Percentiles rank a stretch among this genome's conserved stretches.
These are phyloP conservation scores for Laticauda laticaudata DNA, from an alignment of 2,113 vertebrate genomes.

Conservation along the genomic window DNA sequence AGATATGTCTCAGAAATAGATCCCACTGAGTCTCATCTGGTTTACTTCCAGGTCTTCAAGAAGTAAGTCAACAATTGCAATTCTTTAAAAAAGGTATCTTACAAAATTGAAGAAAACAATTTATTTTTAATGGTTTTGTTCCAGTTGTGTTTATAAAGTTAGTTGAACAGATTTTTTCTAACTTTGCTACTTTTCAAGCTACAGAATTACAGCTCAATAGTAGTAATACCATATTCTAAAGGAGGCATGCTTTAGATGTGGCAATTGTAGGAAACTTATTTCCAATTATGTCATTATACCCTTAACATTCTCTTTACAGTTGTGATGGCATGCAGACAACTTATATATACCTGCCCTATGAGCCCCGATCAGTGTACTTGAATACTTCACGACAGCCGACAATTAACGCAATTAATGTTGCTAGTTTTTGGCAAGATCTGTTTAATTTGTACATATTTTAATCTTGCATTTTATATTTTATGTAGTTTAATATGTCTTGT, in stretches of 20 bases:
- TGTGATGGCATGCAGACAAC: not conserved
- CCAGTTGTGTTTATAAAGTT: constrained; percentile 60
- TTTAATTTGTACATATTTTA: not conserved
- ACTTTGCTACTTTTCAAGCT: constrained; percentile 62
- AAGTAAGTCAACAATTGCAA: not conserved
- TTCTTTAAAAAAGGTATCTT: constrained; percentile 58
- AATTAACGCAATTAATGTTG: not conserved
- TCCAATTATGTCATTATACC: constrained; percentile 57
- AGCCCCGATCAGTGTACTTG: not conserved
- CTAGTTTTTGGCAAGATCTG: not conserved
- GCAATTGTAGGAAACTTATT: not conserved
- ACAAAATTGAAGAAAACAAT: constrained; percentile 63
- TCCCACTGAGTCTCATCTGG: not conserved
- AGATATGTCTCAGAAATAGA: too few species aligned
- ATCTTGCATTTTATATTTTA: not conserved
- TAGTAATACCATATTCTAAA: not conserved
- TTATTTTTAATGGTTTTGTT: constrained; percentile 65
- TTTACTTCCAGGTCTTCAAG: not conserved
- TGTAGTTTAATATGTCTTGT: not conserved
- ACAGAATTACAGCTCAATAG: constrained; percentile 48
- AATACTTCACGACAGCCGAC: not conserved
- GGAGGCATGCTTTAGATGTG: not conserved
- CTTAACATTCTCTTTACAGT: constrained; percentile 54
- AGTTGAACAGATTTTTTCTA: constrained; percentile 60
- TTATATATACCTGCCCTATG: not conserved